Conservation (phyloP, 2,113 vertebrate genomes). For the Pygoscelis adeliae region DNA sequence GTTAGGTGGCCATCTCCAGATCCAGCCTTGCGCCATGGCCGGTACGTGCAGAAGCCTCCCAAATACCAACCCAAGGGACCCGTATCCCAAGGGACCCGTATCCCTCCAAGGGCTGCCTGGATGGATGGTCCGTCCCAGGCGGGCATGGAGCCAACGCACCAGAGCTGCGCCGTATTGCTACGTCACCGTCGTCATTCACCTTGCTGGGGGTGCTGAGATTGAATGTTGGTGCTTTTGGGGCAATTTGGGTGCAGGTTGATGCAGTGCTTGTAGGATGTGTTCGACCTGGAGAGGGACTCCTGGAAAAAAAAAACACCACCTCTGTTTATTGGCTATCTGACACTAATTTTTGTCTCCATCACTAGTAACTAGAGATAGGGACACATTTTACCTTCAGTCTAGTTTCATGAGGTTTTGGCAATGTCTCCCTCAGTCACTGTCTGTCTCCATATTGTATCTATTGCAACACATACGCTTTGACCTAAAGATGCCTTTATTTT, state of each 20-base stretch:
- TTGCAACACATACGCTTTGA: neutral
- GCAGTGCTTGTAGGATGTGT: fast-evolving
- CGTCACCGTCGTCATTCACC: fast-evolving
- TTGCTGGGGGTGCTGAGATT: neutral
- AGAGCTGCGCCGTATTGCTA: neutral
- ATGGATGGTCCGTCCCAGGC: neutral
- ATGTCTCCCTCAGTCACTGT: neutral
- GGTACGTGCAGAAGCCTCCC: neutral
- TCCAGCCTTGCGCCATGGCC: fast-evolving
- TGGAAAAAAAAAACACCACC: neutral
- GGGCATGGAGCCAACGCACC: fast-evolving
- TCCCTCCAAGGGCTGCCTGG: neutral
- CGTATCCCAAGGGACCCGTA: neutral
- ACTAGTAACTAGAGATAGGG: neutral
- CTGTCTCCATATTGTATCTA: neutral
- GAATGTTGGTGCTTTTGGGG: fast-evolving
- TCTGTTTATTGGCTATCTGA: neutral
- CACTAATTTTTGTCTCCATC: neutral
- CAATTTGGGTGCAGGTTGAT: neutral
- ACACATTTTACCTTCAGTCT: neutral
- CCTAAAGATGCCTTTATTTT: neutral
- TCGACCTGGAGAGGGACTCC: too few species aligned
- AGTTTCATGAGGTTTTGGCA: neutral
- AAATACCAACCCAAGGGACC: neutral
- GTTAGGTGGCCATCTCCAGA: neutral